Conservation (phyloP, 2,113 vertebrate species). For the Electrona antarctica region DNA sequence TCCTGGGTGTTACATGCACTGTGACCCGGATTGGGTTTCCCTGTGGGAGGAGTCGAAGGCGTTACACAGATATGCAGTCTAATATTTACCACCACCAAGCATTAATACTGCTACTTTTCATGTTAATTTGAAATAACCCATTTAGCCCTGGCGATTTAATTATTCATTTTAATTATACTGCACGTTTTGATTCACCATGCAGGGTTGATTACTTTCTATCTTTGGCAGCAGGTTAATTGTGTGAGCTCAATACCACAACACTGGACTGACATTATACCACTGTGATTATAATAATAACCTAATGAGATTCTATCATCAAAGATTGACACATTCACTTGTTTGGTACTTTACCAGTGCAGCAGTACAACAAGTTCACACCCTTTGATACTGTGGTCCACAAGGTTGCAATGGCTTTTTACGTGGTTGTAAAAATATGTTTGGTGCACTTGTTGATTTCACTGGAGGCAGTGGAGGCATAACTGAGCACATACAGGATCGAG, state of each 20-base stretch:
- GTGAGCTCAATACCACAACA: slow-evolving; percentile 54
- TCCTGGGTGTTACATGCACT: no score
- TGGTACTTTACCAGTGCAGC: slow-evolving; percentile 1
- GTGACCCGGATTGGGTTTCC: no score
- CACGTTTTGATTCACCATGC: slow-evolving; percentile 62
- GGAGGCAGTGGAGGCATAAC: slow-evolving; percentile 20
- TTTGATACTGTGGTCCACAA: background rate
- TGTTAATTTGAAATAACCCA: slow-evolving; percentile 67
- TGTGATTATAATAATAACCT: slow-evolving; percentile 52
- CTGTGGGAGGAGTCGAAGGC: no score
- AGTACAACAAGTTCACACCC: background rate
- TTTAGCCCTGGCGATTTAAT: slow-evolving; percentile 65
- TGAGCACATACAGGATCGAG: background rate
- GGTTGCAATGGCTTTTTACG: background rate
- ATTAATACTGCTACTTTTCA: slow-evolving; percentile 60
- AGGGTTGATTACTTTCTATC: slow-evolving; percentile 68
- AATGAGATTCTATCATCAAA: slow-evolving; percentile 45
- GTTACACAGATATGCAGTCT: background rate
- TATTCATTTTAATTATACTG: slow-evolving; percentile 71
- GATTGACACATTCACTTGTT: slow-evolving; percentile 11
- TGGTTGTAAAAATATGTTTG: background rate
- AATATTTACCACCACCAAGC: slow-evolving; percentile 26
- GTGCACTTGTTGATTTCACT: slow-evolving; percentile 8
- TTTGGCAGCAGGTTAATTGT: slow-evolving; percentile 75
- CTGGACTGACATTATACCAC: slow-evolving; percentile 54